Conservation (phyloP, 1,140 invertebrate species). For the Cyphomyrmex costatus region DNA sequence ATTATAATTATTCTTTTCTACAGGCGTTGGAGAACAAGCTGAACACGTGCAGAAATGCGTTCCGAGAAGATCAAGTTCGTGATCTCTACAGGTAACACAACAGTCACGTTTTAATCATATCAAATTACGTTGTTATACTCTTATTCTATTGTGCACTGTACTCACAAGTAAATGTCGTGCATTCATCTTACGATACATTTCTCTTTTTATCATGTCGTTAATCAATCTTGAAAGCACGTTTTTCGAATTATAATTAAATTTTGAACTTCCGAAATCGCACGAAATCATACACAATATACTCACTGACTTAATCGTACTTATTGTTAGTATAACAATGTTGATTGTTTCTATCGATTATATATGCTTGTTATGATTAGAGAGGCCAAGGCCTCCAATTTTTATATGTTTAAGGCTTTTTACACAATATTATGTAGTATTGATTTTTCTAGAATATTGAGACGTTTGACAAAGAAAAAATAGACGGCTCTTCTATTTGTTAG, state of each 20-base stretch:
- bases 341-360: constrained; percentile 47
- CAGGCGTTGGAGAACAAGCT: constrained; percentile 86
- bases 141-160: constrained; percentile 59
- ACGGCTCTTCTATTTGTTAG: constrained; percentile 20
- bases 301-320: constrained; percentile 70
- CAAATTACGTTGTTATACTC: constrained; percentile 67
- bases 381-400: constrained; percentile 40
- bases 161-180: constrained; percentile 68
- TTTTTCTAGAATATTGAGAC: constrained; percentile 43
- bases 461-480: constrained; percentile 44
- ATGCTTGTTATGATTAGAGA: constrained; percentile 59
- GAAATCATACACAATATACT: constrained; percentile 65
- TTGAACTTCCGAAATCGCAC: not conserved
- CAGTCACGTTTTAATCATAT: constrained; percentile 66
- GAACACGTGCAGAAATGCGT: constrained; percentile 85
- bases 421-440: constrained; percentile 43
- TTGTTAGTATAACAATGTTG: constrained; percentile 58
- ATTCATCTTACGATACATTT: constrained; percentile 40
- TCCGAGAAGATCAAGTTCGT: constrained; percentile 85
- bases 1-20: constrained; percentile 39
- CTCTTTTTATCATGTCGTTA: not conserved
- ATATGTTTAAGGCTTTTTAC: constrained; percentile 41
- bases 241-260: not conserved
- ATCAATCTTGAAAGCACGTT: constrained; percentile 18
- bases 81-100: constrained; percentile 86